Base-by-base conservation (phyloP, 37 sponge, comb jelly and placozoan genomes). In the Hormiphora californensis region DNA sequence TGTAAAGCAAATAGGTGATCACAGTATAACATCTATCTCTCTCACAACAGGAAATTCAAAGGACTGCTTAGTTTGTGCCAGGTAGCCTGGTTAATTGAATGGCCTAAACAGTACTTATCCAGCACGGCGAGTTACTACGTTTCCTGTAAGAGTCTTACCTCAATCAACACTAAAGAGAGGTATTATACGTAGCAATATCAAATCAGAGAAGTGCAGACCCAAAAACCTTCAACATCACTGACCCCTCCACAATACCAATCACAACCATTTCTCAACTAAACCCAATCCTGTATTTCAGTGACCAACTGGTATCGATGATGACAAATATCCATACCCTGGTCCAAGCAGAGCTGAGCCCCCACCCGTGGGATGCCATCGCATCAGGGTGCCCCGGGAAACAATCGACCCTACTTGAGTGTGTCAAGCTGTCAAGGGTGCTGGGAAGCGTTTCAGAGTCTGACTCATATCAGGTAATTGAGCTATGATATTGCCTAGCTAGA, bases 321-420 rank as follows among this genome's bases (percentile, higher is more conserved):
- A 33, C 81, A 28, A 73, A 73, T 46, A 73, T 73, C 17, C 81
- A 73, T 46, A 73, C 81, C n/a, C 46, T 73, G 81, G 81, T 73
- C 2, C 81, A 73, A 19, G 40, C 81, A 43, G 46, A 73, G 12
- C 81, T 73, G 15, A 46, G 46, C 0, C 81, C 81, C 44, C 81
- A 73, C 81, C 81, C 81, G 28, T 73, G 81, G 81, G 81, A 73
- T 22, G 17, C 4, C 46, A 41, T 73, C 4, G 7, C 81, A 4
- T 30, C 68, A 2, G 39, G 39, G 28, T 25, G 4, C 23, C 46
- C 81, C 11, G 46, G 43, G 28, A 73, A 73, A 40, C 81, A 73
- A 28, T 43, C 40, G 27, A 73, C 81, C 8, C 44, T 73, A 4
- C 5, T 73, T 5, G 81, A 73, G 81, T 73, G 81, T 28, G 35